Conservation (phyloP, 2,888 invertebrate species). For the Dorcus hopei region DNA sequence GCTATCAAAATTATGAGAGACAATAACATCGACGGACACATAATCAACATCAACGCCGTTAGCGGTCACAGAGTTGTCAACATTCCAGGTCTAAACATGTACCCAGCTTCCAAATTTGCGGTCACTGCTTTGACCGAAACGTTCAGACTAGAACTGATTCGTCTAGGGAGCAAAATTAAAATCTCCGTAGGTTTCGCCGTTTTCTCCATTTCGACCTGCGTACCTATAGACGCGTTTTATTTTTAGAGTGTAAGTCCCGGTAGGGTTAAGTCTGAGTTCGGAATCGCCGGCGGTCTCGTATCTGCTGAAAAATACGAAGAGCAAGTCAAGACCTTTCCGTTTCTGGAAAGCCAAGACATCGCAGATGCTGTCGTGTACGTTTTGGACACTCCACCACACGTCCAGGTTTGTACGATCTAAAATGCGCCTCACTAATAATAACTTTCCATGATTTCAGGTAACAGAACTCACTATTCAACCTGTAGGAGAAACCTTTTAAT, state of each 20-base stretch:
- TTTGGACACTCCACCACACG: neutral
- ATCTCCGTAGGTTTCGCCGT: conserved; percentile 31
- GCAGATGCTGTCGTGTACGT: conserved; percentile 5
- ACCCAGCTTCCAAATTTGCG: conserved; percentile 28
- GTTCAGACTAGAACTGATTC: conserved; percentile 19
- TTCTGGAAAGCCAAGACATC: conserved; percentile 2
- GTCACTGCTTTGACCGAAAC: conserved; percentile 27
- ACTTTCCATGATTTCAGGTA: conserved; percentile 5
- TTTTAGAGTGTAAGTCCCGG: conserved; percentile 14
- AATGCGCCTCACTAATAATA: neutral
- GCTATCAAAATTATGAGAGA: conserved; percentile 33
- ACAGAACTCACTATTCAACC: conserved; percentile 14
- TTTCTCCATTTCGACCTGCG: too few species aligned
- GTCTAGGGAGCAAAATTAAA: conserved; percentile 26
- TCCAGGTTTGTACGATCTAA: conserved; percentile 4
- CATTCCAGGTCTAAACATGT: conserved; percentile 27
- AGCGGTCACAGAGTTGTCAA: conserved; percentile 31
- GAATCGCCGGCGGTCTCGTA: conserved; percentile 16
- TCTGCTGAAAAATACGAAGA: neutral
- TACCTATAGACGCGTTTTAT: too few species aligned
- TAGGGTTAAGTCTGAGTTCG: conserved; percentile 13
- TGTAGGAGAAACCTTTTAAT: conserved; percentile 5
- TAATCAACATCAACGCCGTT: conserved; percentile 37
- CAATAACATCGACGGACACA: conserved; percentile 34
- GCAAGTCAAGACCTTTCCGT: neutral